Base-by-base conservation (phyloP, 53 echinoderm and acorn worm species). In the Actinopyga echinites region DNA sequence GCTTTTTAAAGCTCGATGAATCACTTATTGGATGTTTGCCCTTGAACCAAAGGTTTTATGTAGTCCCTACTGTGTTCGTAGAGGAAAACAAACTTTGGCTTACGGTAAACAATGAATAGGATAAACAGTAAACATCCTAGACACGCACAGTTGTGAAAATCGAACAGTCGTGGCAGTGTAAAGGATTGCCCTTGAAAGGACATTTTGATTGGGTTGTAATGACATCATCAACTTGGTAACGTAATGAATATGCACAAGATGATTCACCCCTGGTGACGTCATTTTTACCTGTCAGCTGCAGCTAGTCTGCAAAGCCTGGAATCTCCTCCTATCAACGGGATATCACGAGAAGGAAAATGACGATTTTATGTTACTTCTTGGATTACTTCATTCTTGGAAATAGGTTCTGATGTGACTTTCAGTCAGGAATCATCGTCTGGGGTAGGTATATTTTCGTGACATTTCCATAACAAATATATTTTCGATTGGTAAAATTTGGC, bases 201-300 rank as follows among this genome's bases (percentile, higher is more conserved):
- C 77, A 77, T 77, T 77, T 77, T 77, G 77, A 77, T 77, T 77
- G 77, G 77, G 77, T 20, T 77, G 77, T 22, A 55, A 56, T 77
- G 53, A 77, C 77, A 77, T 77, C 77, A 77, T n/a, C 31, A 30
- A 32, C 11, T 6, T 55, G 7, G 1, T 21, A 33, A 13, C 23
- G 0, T 54, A 28, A 77, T 77, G 77, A 30, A 77, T 77, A 77
- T 77, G 49, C 77, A 77, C 30, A 25, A 56, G 77, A 49, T 77
- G 77, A 77, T 77, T 77, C 77, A 77, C 56, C 77, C 54, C 30
- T 20, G 55, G 32, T 77, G 77, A 77, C 77, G 77, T 77, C 77
- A 77, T 56, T 31, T 30, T 32, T 23, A 49, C 24, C 77, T 49
- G 77, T 77, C 77, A 77, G 77, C 77, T 71, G 71, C 71, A 71